Conservation (phyloP, 2,888 invertebrate genomes). For the Antheraea yamamai region DNA sequence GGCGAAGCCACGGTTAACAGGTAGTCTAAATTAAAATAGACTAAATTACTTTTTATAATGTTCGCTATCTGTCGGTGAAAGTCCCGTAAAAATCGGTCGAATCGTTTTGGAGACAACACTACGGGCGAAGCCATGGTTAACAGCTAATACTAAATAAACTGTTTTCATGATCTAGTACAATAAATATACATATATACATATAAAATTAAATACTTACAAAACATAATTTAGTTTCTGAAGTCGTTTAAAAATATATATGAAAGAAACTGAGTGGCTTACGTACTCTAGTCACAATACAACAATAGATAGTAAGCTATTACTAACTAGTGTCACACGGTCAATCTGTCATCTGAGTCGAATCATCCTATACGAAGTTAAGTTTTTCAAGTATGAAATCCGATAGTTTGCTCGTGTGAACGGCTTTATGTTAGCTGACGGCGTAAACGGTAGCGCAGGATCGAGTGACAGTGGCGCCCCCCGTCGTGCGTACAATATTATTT, state of each 20-base stretch:
- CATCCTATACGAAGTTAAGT: slow-evolving; percentile 51
- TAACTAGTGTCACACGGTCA: slow-evolving; percentile 31
- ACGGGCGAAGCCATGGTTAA: too few relatives aligned
- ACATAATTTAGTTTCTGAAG: too few relatives aligned
- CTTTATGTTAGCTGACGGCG: slow-evolving; percentile 51
- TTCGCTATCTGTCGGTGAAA: too few relatives aligned
- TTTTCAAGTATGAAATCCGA: slow-evolving; percentile 66
- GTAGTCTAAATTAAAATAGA: too few relatives aligned
- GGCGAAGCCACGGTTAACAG: too few relatives aligned
- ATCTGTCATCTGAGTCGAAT: slow-evolving; percentile 46
- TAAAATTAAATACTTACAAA: neutral
- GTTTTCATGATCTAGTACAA: too few relatives aligned
- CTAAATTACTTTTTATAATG: too few relatives aligned
- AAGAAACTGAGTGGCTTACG: neutral
- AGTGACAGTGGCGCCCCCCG: slow-evolving; percentile 69
- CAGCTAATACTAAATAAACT: too few relatives aligned
- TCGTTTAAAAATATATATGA: neutral
- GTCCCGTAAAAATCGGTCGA: too few relatives aligned
- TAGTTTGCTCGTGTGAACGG: slow-evolving; percentile 48
- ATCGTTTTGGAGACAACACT: too few relatives aligned
- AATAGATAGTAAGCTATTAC: slow-evolving; percentile 7
- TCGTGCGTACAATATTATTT: slow-evolving; percentile 34
- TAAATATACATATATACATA: too few relatives aligned
- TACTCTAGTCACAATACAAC: neutral
- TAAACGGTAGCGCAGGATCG: slow-evolving; percentile 73